A percentile compares a stretch with the other conserved stretches of the same genome.
Conservation (phyloP, 2,797 vertebrate species). For the Chrosomus eos region DNA sequence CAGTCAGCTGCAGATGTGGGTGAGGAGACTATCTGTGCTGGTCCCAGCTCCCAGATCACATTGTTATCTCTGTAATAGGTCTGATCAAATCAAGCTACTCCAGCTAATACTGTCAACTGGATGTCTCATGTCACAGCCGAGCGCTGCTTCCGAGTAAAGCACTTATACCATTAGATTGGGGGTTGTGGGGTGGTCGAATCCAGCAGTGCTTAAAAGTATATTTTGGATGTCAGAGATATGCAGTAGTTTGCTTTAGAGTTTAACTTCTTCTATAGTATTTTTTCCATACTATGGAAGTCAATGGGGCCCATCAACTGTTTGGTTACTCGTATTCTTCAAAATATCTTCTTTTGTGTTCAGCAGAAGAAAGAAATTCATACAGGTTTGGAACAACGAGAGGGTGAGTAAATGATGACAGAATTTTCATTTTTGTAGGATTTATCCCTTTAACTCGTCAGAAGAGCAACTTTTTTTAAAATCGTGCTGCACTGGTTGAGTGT, state of each 20-base stretch:
- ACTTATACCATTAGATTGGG: neutral
- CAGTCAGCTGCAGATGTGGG: slow-evolving; percentile 48
- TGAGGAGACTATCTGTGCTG: slow-evolving; percentile 9
- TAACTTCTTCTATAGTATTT: neutral
- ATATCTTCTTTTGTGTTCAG: too few species aligned
- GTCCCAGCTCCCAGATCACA: slow-evolving; percentile 19
- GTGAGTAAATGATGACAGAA: too few species aligned
- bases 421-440: too few species aligned
- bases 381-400: too few species aligned
- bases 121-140: slow-evolving; percentile 11
- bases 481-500: neutral
- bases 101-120: slow-evolving; percentile 16
- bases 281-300: too few species aligned
- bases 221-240: neutral
- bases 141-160: neutral
- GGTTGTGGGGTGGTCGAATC: neutral
- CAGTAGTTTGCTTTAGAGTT: neutral
- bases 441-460: neutral
- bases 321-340: too few species aligned
- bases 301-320: too few species aligned
- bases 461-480: neutral
- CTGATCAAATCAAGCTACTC: slow-evolving; percentile 34
- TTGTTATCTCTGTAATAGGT: slow-evolving; percentile 21
- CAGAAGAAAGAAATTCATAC: too few species aligned
- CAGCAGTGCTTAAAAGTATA: neutral